Evolutionary conservation across 2,888 invertebrate genomes (phyloP), one percentile per base, ranked within the genome.

Genomic region (Campoletis raptor): DNA sequence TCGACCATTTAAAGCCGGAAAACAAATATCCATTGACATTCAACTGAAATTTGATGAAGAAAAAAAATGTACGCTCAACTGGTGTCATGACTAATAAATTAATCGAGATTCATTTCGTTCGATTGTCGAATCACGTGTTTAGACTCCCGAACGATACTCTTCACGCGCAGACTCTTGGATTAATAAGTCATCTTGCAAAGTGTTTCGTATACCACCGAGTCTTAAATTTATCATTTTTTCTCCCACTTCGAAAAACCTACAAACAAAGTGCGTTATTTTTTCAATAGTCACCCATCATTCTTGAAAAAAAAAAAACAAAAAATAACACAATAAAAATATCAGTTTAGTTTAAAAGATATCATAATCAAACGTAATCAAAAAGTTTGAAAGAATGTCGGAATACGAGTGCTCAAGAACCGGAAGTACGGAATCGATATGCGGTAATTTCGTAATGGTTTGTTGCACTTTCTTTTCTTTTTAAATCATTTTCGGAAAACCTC

Each of bases 391-490:
- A 52, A 40, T 77, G 81, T 48, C 45, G 52, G 42, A 72, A 66
- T 54, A 61, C 40, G 18, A 78, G 61, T 42, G 40, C 69, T 81
- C 72, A 10, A n/a, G 52, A 42, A 21, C 69, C 73, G 86, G 81
- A 81, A 78, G 52, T 64, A 57, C 30, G 54, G 80, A 48, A 57
- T 48, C 67, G 76, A 57, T 48, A 10, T n/a, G 81, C 77, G 77
- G 77, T 42, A 73, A 73, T 81, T 78, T 86, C 66, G 30, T 30
- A 73, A 84, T 84, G 86, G 86, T 86, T 84, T 37, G 83, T 86
- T 85, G 57, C 79, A 24, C 10, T 15, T 66, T 18, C 40, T 24
- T 54, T 66, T 78, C 37, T 30, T 67, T 9, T 52, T 67, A 7
- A 36, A 66, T 24, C 3, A 36, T 36, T 18, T 18, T 66, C 37